These are phyloP conservation scores for Druceiella hillmani DNA, from an alignment of 2,888 invertebrate species.

Conservation along the genomic window DNA sequence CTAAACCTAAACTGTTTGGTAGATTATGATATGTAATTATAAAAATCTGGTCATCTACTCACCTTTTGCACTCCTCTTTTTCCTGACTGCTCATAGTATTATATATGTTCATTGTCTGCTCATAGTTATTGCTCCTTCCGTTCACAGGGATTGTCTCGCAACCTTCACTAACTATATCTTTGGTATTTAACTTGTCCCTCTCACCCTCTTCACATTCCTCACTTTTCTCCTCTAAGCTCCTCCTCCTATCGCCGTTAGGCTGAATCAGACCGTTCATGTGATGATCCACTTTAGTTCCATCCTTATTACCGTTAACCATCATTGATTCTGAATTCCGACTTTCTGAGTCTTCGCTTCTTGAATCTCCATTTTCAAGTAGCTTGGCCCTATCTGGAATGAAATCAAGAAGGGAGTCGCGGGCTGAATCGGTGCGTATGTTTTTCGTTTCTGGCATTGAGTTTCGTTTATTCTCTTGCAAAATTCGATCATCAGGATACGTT, in stretches of 20 bases:
- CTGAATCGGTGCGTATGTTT: too few relatives aligned
- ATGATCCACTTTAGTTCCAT: conserved; percentile 33
- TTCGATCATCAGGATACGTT: too few relatives aligned
- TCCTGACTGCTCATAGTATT: conserved; percentile 43
- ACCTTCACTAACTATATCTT: conserved; percentile 39
- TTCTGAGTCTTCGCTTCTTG: conserved; percentile 34
- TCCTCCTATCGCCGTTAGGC: conserved; percentile 9
- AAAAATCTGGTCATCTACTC: too few relatives aligned
- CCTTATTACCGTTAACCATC: conserved; percentile 28
- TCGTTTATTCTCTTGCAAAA: too few relatives aligned
- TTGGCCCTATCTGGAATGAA: too few relatives aligned
- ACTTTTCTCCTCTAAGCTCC: conserved; percentile 2
- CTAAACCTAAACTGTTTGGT: too few relatives aligned
- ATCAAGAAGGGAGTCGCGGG: too few relatives aligned
- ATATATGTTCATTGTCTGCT: conserved; percentile 45
- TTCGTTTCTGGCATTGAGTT: too few relatives aligned
- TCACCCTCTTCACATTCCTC: conserved; percentile 1
- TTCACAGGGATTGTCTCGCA: conserved; percentile 37
- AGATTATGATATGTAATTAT: too few relatives aligned
- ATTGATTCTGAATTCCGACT: conserved; percentile 1
- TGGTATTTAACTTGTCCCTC: conserved; percentile 32
- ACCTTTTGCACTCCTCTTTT: conserved; percentile 46
- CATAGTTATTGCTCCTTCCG: conserved; percentile 45
- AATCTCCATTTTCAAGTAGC: conserved; percentile 2
- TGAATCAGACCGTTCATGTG: conserved; percentile 11